Evolutionary conservation across 2,888 invertebrate genomes (phyloP).

Genomic region (Cabera pusaria): DNA sequence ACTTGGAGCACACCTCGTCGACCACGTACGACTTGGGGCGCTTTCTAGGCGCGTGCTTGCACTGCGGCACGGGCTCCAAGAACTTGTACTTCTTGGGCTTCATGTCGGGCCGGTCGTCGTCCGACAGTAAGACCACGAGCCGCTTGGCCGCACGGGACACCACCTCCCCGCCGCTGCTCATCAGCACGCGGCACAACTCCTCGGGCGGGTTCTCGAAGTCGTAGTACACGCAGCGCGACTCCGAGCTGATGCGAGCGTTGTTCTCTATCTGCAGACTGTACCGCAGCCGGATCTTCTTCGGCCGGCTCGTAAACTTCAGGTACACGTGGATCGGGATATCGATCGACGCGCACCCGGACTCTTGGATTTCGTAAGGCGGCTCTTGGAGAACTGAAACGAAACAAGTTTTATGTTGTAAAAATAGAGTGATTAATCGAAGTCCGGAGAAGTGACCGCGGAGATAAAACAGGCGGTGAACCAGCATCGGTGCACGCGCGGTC

Average conservation of each 20-base stretch:
- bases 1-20: conserved; percentile 64
- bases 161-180: conserved; percentile 70
- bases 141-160: conserved; percentile 54
- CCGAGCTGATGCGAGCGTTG: conserved; percentile 60
- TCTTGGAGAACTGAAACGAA: conserved; percentile 65
- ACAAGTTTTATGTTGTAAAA: conserved; percentile 32
- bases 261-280: conserved; percentile 73
- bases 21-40: conserved; percentile 46
- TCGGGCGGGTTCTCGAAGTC: conserved; percentile 71
- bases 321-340: conserved; percentile 77
- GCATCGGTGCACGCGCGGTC: conserved; percentile 29
- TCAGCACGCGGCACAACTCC: conserved; percentile 60
- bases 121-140: conserved; percentile 56
- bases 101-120: conserved; percentile 44
- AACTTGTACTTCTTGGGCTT: conserved; percentile 58
- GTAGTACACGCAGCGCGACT: conserved; percentile 69
- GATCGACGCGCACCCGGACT: conserved; percentile 73
- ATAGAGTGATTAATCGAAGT: no score
- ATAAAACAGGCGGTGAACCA: no score
- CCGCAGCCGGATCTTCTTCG: conserved; percentile 69
- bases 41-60: conserved; percentile 51
- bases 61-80: conserved; percentile 59
- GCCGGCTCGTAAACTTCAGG: conserved; percentile 68
- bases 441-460: no score
- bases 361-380: conserved; percentile 79